A percentile compares a stretch with the other conserved stretches of the same genome.
Evolutionary conservation across 2,888 invertebrate genomes (phyloP).

Genomic region (Nephrotoma guestfalica): DNA sequence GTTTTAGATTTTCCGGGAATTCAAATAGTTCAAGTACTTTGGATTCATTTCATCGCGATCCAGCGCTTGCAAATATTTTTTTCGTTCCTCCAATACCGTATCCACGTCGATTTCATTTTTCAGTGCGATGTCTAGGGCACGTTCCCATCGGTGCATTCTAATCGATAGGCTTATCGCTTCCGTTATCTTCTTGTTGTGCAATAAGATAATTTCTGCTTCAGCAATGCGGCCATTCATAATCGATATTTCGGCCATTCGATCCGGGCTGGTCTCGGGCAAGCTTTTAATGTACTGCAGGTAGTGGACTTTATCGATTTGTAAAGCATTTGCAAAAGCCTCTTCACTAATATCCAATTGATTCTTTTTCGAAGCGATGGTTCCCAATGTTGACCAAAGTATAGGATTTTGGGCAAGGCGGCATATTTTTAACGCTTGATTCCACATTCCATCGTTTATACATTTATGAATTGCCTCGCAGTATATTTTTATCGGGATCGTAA

Average conservation of each 20-base stretch:
- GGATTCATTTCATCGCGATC: constrained; percentile 25
- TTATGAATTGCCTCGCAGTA: constrained; percentile 42
- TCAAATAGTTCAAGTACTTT: constrained; percentile 18
- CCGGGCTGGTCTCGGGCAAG: constrained; percentile 22
- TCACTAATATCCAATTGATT: constrained; percentile 82
- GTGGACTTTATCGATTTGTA: constrained; percentile 72
- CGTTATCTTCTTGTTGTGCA: constrained; percentile 26
- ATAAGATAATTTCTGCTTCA: constrained; percentile 31
- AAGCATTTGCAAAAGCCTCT: constrained; percentile 86
- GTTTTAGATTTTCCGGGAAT: not conserved
- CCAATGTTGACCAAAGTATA: constrained; percentile 87
- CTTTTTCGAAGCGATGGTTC: constrained; percentile 76
- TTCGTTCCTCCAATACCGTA: constrained; percentile 22
- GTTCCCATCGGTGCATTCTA: constrained; percentile 31
- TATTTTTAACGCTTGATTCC: constrained; percentile 73
- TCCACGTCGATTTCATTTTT: constrained; percentile 23
- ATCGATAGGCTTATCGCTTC: constrained; percentile 26
- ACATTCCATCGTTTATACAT: constrained; percentile 58
- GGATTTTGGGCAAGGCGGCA: constrained; percentile 40
- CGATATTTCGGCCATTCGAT: constrained; percentile 33
- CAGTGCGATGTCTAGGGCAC: constrained; percentile 27
- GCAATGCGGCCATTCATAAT: constrained; percentile 27
- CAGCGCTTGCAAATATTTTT: constrained; percentile 25
- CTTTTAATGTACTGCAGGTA: constrained; percentile 65
- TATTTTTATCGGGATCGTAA: constrained; percentile 33